Conservation (phyloP, 2,113 vertebrate species). For the Mirounga angustirostris region DNA sequence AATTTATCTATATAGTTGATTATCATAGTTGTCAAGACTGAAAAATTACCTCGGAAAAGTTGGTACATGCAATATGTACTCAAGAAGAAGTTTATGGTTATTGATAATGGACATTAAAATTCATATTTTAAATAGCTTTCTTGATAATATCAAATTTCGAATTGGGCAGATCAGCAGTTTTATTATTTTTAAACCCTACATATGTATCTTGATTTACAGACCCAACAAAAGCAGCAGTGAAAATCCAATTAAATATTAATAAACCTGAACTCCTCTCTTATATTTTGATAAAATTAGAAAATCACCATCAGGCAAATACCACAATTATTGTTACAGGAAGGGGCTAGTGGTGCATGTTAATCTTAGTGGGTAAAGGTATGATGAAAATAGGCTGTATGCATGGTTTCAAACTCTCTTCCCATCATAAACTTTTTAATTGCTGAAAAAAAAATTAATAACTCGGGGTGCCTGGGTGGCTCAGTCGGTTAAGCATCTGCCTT, state of each 20-base stretch:
- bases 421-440: background rate
- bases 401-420: background rate
- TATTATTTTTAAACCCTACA: background rate
- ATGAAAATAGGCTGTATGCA: background rate
- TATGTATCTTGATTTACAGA: background rate
- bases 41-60: constrained; percentile 46
- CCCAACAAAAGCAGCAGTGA: background rate
- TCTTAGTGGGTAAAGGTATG: background rate
- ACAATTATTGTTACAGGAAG: background rate
- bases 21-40: constrained; percentile 31
- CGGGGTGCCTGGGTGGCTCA: too few species aligned
- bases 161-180: background rate
- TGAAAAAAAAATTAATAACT: background rate
- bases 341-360: background rate
- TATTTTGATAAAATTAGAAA: constrained; percentile 18
- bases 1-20: constrained; percentile 51
- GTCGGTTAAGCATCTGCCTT: background rate
- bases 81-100: constrained; percentile 13
- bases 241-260: background rate
- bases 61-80: background rate
- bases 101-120: background rate
- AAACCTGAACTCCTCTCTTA: background rate
- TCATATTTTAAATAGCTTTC: constrained; percentile 42
- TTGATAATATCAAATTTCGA: constrained; percentile 24
- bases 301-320: background rate